A percentile compares a stretch with the other conserved stretches of the same genome.
Evolutionary conservation across 2,888 invertebrate genomes (phyloP).

Genomic region (Chironomus riparius): DNA sequence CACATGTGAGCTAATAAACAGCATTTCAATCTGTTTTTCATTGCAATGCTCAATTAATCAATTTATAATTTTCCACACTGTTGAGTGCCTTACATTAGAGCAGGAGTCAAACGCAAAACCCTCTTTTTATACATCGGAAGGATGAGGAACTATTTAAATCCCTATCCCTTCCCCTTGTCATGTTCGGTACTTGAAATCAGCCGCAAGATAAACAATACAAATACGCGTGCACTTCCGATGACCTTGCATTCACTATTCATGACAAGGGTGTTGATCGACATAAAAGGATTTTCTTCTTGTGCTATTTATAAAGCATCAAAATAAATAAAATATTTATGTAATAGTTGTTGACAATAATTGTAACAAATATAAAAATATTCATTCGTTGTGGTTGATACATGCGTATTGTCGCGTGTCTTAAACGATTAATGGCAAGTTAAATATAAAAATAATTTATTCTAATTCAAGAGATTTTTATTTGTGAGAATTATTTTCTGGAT

Average conservation of each 20-base stretch:
- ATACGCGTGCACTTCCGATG: neutral
- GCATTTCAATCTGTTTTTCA: neutral
- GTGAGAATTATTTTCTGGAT: too few relatives aligned
- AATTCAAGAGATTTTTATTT: neutral
- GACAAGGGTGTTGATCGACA: neutral
- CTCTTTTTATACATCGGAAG: neutral
- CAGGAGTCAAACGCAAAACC: neutral
- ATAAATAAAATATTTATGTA: slow-evolving; percentile 2
- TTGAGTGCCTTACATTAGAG: neutral
- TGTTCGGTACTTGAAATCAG: neutral
- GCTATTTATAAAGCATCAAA: neutral
- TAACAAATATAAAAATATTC: neutral
- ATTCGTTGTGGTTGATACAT: neutral
- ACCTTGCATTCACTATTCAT: neutral
- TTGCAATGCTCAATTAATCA: slow-evolving; percentile 11
- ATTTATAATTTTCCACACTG: slow-evolving; percentile 13
- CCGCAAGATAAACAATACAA: slow-evolving; percentile 2
- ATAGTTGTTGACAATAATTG: slow-evolving; percentile 12
- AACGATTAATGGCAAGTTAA: slow-evolving; percentile 6
- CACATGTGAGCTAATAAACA: neutral
- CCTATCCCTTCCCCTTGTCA: neutral
- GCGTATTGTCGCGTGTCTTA: neutral
- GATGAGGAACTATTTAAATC: neutral
- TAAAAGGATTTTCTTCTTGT: neutral
- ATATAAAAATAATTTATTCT: neutral